Evolutionary conservation across 2,113 vertebrate genomes (phyloP).

Genomic region (Periophthalmus modestus): DNA sequence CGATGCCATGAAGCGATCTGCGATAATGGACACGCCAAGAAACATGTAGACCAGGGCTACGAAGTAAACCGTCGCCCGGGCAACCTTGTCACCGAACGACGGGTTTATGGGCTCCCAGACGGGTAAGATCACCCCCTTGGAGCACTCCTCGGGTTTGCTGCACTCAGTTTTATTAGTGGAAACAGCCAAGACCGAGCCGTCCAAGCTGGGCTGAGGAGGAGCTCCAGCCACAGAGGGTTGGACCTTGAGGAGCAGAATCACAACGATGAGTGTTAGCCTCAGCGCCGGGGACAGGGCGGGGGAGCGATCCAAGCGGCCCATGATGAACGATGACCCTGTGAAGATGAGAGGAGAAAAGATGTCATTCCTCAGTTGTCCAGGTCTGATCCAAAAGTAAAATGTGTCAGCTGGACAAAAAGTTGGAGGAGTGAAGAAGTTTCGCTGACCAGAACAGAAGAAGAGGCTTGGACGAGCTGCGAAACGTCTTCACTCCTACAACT

Average conservation of each 20-base stretch:
- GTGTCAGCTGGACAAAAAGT: too few species aligned
- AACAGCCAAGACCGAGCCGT: slow-evolving; percentile 63
- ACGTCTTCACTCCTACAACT: too few species aligned
- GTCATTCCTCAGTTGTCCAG: too few species aligned
- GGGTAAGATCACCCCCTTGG: slow-evolving; percentile 88
- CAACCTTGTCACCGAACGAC: slow-evolving; percentile 96
- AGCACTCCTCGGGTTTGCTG: slow-evolving; percentile 81
- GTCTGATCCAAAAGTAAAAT: too few species aligned
- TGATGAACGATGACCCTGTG: slow-evolving; percentile 76
- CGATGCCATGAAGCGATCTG: slow-evolving; percentile 98
- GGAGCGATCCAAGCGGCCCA: slow-evolving; percentile 71
- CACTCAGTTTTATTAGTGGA: slow-evolving; percentile 78
- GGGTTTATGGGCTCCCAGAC: slow-evolving; percentile 95
- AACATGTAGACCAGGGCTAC: slow-evolving; percentile 99
- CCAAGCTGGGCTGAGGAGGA: slow-evolving; percentile 57
- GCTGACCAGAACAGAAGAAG: too few species aligned
- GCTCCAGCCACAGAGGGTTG: slow-evolving; percentile 63
- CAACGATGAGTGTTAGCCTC: slow-evolving; percentile 71
- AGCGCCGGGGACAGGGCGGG: slow-evolving; percentile 71
- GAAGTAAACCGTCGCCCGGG: slow-evolving; percentile 95
- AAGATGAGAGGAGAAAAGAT: slow-evolving; percentile 25
- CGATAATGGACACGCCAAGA: slow-evolving; percentile 96
- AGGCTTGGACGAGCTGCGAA: too few species aligned
- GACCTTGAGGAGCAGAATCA: slow-evolving; percentile 77
- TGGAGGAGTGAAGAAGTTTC: too few species aligned